Evolutionary conservation across 2,888 invertebrate genomes (phyloP).

Genomic region (Amphipyra berbera): DNA sequence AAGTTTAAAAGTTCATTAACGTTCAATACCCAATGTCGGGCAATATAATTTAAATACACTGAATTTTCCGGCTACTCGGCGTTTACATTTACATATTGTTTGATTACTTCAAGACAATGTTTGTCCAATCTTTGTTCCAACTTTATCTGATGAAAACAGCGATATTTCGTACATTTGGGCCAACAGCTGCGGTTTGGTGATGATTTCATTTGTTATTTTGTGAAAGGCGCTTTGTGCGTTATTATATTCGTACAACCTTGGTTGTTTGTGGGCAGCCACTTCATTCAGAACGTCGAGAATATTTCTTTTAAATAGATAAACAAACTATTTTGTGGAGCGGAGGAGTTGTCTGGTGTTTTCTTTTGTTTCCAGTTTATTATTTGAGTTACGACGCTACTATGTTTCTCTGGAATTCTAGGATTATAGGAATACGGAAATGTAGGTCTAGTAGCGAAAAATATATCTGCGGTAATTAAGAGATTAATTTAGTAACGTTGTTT

Average conservation of each 20-base stretch:
- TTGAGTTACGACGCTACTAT: constrained; percentile 18
- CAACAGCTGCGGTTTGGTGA: constrained; percentile 62
- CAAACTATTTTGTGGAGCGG: constrained; percentile 46
- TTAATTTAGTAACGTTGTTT: too few species aligned
- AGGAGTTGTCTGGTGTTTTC: constrained; percentile 26
- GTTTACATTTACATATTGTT: constrained; percentile 52
- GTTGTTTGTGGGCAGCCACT: constrained; percentile 53
- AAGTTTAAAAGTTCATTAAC: constrained; percentile 73
- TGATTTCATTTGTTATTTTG: constrained; percentile 65
- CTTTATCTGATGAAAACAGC: constrained; percentile 33
- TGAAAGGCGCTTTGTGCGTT: constrained; percentile 64
- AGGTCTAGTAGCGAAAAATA: constrained; percentile 3
- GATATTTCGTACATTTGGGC: constrained; percentile 52
- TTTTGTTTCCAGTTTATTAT: constrained; percentile 50
- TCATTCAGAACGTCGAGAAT: constrained; percentile 45
- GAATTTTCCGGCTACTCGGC: constrained; percentile 60
- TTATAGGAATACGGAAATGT: constrained; percentile 19
- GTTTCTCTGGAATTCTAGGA: constrained; percentile 1
- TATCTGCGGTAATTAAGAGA: too few species aligned
- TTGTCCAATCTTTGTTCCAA: constrained; percentile 57
- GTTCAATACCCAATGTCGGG: constrained; percentile 69
- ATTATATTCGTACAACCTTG: constrained; percentile 60
- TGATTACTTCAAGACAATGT: constrained; percentile 48
- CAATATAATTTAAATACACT: constrained; percentile 53
- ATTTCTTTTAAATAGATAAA: constrained; percentile 55